phyloP scores from a whole-genome alignment of 1,140 invertebrate genomes.

The Papilio xuthus region DNA sequence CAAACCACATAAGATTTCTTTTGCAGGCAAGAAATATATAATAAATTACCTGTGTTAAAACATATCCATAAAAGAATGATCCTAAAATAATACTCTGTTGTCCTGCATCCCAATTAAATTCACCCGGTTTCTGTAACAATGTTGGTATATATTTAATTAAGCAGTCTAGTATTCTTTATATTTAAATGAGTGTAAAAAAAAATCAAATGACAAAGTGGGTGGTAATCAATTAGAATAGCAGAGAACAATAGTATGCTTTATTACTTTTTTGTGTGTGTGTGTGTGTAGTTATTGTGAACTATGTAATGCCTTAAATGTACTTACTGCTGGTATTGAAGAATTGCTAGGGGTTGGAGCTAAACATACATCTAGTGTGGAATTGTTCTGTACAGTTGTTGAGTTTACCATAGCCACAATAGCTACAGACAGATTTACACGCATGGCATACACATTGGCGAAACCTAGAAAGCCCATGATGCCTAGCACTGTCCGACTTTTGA shows the following conservation, averaged over 20 bases:
- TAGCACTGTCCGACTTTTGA: constrained; percentile 88
- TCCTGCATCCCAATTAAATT: constrained; percentile 90
- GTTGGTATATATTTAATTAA: constrained; percentile 13
- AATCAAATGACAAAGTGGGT: too few relatives aligned
- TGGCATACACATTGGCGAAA: constrained; percentile 93
- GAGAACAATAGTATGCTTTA: neutral
- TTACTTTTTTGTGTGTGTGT: too few relatives aligned
- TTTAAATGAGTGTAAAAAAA: neutral
- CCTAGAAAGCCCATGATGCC: constrained; percentile 91
- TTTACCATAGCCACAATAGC: constrained; percentile 97
- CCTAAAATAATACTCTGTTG: constrained; percentile 92
- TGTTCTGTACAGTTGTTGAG: constrained; percentile 84
- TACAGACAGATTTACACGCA: constrained; percentile 96
- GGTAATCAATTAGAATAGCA: neutral
- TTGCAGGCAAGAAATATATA: neutral
- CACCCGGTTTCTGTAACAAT: constrained; percentile 83
- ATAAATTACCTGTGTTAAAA: constrained; percentile 86
- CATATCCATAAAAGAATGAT: constrained; percentile 94
- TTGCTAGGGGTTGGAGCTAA: constrained; percentile 79
- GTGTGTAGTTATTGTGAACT: neutral
- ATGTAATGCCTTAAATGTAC: constrained; percentile 48
- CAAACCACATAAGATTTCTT: neutral
- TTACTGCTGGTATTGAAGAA: constrained; percentile 82
- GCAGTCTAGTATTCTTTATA: too few relatives aligned
- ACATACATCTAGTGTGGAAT: constrained; percentile 84